Conservation (phyloP, 2,888 invertebrate species). For the Thalpophila matura region DNA sequence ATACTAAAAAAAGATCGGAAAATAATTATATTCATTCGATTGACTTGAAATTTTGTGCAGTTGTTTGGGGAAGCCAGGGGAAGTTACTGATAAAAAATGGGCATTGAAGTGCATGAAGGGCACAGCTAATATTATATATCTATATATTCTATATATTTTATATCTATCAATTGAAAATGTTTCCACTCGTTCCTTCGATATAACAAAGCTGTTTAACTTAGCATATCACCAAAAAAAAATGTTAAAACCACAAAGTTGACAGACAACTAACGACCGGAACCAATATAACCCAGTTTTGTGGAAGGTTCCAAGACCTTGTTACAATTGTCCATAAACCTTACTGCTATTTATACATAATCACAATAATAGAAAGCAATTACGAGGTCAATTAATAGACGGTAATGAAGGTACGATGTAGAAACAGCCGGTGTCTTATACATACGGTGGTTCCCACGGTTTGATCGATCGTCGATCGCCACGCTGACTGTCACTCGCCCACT, state of each 20-base stretch:
- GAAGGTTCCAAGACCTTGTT: slow-evolving; percentile 57
- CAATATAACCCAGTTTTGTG: slow-evolving; percentile 52
- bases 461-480: slow-evolving; percentile 77
- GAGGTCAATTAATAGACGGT: slow-evolving; percentile 49
- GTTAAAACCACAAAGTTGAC: no score
- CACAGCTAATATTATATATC: no score
- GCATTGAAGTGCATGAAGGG: no score
- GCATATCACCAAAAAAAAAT: slow-evolving; percentile 20
- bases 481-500: slow-evolving; percentile 65
- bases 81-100: no score
- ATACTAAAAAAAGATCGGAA: no score
- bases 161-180: background rate
- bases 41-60: no score
- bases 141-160: no score
- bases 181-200: background rate
- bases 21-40: no score
- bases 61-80: no score
- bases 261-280: slow-evolving; percentile 48
- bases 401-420: slow-evolving; percentile 51
- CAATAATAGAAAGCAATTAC: slow-evolving; percentile 43
- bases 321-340: slow-evolving; percentile 50
- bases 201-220: slow-evolving; percentile 1
- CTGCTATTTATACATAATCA: slow-evolving; percentile 42
- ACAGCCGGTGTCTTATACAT: slow-evolving; percentile 61
- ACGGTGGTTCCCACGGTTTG: slow-evolving; percentile 73